phyloP scores from a whole-genome alignment of 2,797 vertebrate species.

The Thunnus albacares region DNA sequence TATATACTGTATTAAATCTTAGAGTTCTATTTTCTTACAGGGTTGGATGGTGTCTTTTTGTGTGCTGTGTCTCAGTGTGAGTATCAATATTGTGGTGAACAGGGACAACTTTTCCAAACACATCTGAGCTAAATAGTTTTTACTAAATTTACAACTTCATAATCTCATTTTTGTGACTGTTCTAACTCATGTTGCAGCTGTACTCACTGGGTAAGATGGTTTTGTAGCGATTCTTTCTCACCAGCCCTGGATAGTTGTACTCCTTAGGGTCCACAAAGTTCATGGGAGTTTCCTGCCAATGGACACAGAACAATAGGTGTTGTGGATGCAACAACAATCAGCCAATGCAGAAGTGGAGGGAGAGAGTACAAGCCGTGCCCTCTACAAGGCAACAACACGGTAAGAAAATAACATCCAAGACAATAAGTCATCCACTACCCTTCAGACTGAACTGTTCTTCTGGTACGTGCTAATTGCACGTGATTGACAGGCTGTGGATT shows the following conservation, averaged over 20 bases:
- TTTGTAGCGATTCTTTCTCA: constrained; percentile 99
- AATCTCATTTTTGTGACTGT: constrained; percentile 8
- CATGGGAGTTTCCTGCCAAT: constrained; percentile 96
- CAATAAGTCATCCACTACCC: constrained; percentile 15
- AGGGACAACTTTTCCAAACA: constrained; percentile 18
- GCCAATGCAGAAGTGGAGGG: constrained; percentile 27
- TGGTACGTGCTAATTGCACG: constrained; percentile 25
- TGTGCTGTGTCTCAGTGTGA: constrained; percentile 8
- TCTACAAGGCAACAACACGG: not conserved
- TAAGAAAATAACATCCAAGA: constrained; percentile 30
- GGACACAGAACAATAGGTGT: constrained; percentile 59
- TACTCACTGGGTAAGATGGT: constrained; percentile 98
- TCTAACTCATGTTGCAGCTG: not conserved
- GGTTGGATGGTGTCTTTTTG: not conserved
- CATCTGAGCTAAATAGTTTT: constrained; percentile 19
- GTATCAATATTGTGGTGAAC: not conserved
- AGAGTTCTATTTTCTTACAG: constrained; percentile 1
- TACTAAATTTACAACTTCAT: not conserved
- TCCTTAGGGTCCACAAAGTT: constrained; percentile 99
- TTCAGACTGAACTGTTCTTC: constrained; percentile 11
- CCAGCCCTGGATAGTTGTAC: constrained; percentile 96
- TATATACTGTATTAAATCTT: not conserved
- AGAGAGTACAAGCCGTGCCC: constrained; percentile 19
- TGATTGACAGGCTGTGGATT: constrained; percentile 21
- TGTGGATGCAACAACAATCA: constrained; percentile 40